These are phyloP conservation scores for Pocillopora grandis DNA, from an alignment of 92 coral and sea anemone genomes.

Conservation along the genomic window DNA sequence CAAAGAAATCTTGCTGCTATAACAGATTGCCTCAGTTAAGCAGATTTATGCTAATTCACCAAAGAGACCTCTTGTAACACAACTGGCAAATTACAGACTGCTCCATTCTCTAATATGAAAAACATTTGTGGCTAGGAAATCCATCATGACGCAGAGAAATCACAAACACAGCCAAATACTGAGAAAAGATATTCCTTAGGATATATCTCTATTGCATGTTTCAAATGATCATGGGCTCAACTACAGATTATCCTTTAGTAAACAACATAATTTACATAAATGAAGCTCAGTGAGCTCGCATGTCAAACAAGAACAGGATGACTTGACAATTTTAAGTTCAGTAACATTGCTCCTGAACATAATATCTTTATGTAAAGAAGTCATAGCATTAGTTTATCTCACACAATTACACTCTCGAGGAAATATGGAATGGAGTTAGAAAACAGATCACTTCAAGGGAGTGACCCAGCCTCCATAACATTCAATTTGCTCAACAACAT, in stretches of 20 bases:
- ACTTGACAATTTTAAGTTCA: background rate
- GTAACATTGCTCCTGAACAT: background rate
- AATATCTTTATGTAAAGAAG: background rate
- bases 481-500: background rate
- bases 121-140: background rate
- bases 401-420: background rate
- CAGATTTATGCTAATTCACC: conserved; percentile 32
- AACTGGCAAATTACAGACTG: background rate
- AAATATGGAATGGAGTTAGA: conserved; percentile 4
- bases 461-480: conserved; percentile 41
- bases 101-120: background rate
- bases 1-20: background rate
- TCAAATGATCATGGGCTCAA: conserved; percentile 3
- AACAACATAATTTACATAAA: conserved; percentile 21
- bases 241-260: conserved; percentile 25
- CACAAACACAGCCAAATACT: conserved; percentile 21
- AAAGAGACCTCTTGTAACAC: conserved; percentile 14
- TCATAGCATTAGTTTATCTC: background rate
- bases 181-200: background rate
- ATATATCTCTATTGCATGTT: background rate
- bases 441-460: conserved; percentile 38
- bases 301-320: background rate
- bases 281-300: background rate
- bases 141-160: background rate
- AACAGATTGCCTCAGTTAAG: conserved; percentile 15